These are phyloP conservation scores for Actenoides hombroni DNA, from an alignment of 2,113 vertebrate species.

Conservation along the genomic window DNA sequence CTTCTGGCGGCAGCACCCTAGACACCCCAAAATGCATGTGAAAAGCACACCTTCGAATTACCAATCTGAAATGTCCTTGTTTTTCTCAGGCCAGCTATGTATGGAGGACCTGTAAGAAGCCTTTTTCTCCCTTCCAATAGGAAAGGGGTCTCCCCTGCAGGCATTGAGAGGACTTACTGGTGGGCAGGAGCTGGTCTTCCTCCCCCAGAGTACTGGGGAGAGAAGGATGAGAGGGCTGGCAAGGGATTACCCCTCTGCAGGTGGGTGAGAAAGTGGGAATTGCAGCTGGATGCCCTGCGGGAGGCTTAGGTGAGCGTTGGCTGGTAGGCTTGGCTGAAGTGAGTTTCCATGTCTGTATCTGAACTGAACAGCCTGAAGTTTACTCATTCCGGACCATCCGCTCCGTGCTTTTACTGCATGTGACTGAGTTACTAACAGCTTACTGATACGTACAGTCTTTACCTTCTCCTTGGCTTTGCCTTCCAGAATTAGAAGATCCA, in stretches of 20 bases:
- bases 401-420: background rate
- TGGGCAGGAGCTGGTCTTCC: background rate
- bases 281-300: background rate
- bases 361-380: background rate
- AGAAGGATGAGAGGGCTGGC: background rate
- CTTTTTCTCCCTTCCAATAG: background rate
- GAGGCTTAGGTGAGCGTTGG: background rate
- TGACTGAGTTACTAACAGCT: background rate
- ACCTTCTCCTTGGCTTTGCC: background rate
- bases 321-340: background rate
- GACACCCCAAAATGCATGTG: background rate
- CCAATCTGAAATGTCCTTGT: background rate
- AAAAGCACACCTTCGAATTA: background rate
- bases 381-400: fast-evolving
- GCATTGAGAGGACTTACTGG: background rate
- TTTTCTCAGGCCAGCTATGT: background rate
- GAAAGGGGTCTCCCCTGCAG: background rate
- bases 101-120: background rate
- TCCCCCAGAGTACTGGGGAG: background rate
- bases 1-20: background rate
- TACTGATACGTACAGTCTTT: background rate
- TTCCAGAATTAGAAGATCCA: background rate
- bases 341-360: background rate
- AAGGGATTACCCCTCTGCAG: background rate
- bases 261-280: background rate